Base-by-base conservation (phyloP, 2,797 vertebrate genomes). In the Okamejei kenojei region DNA sequence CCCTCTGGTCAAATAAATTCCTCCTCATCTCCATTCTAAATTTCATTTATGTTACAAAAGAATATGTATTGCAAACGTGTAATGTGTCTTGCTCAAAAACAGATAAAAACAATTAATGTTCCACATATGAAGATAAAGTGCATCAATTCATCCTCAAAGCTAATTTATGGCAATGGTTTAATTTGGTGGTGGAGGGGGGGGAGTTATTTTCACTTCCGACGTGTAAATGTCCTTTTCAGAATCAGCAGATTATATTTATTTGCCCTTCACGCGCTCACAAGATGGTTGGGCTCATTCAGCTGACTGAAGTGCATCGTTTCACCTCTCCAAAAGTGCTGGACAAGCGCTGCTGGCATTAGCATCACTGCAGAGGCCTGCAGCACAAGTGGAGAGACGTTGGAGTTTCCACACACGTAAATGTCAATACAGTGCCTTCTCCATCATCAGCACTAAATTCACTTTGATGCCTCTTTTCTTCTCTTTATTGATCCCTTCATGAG, bases 371-470 rank as follows among this genome's bases (percentile, higher is more conserved):
- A 95, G 93, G 93, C 94, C 94, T 94, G 93, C 4, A 93, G 95
- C 86, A 93, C 94, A 95, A 94, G 94, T 94, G 96, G 94, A 96
- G 94, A 95, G 94, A 96, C 96, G 96, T 97, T 98, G 96, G 97
- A 97, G 97, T 97, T 97, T 97, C 97, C 94, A 93, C 94, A 95
- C 97, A 97, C 97, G 96, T 97, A 97, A 97, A 97, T 96, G 98
- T 99, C 98, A 97, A 98, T 99, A 98, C 96, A 95, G 95, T 96
- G 96, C 96, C 98, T 98, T 98, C 98, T 99, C 98, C 97, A 98
- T 99, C 98, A 99, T 98, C 98, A 98, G 98, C 98, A 98, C 98
- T 99, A 99, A 99, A 99, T 99, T 99, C 98, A 98, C 98, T 99
- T 98, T 98, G 98, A 99, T 98, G 98, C 98, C 97, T 98, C 98